Evolutionary conservation across 2,797 vertebrate species (phyloP), one percentile per base, ranked within the genome.

Genomic region (Helostoma temminkii): DNA sequence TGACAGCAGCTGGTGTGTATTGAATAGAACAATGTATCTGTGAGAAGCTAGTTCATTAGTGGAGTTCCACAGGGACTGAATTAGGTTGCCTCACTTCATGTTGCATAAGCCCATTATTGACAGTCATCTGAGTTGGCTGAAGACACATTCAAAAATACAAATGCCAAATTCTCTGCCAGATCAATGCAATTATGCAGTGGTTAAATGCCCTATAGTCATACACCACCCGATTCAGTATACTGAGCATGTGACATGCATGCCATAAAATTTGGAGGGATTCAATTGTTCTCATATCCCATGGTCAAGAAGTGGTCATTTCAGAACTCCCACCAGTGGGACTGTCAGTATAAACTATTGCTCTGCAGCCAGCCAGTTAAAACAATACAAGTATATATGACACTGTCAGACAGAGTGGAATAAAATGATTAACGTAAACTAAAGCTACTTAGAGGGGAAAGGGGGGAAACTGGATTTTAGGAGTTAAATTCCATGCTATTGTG

Each of bases 31-130:
- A 74, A 59, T 62, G 48, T 63, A 49, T 72, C 63, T 46, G 39
- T 72, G 52, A 78, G 55, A 39, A 66, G 61, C 1, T 0, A 58
- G 32, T 64, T 75, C 43, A 76, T 1, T 43, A 74, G 41, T 67
- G 22, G 71, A 72, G 50, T 60, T 71, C 75, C 76, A 58, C 34
- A 19, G 48, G 66, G 59, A 36, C 10, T 68, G 37, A 80, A 72
- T 76, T 68, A 74, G 65, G 55, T 78, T 85, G 58, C 47, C 46
- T 57, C 56, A 24, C 45, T 74, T 58, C 61, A 50, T 47, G 70
- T 93, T 93, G 77, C 81, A 63, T 91, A 92, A 92, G 43, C 48
- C 34, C 15, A 64, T 93, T 91, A 85, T 56, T 91, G 59, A 82
- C 64, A 78, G 66, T 85, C 63, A 81, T 83, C 76, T 66, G 71